Evolutionary conservation across 2,888 invertebrate genomes (phyloP).

Genomic region (Gari tellinella): DNA sequence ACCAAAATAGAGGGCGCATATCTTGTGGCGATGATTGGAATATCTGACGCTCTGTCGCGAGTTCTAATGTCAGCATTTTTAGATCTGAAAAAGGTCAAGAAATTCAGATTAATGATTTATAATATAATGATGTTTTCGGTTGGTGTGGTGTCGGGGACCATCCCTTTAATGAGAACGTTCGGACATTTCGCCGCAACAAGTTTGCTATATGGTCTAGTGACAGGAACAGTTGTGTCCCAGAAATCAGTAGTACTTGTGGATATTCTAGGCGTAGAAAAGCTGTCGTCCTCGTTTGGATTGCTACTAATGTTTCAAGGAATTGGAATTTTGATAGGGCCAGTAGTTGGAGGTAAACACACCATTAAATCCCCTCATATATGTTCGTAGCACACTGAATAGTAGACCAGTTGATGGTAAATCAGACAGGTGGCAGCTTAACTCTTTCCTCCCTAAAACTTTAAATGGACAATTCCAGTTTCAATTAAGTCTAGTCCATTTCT

Average conservation of each 20-base stretch:
- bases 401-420: no score
- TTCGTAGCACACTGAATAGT: no score
- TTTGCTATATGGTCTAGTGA: slow-evolving; percentile 69
- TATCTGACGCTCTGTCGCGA: slow-evolving; percentile 67
- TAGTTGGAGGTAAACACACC: slow-evolving; percentile 76
- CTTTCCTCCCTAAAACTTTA: no score
- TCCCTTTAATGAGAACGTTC: slow-evolving; percentile 64
- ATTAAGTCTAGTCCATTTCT: no score
- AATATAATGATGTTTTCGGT: slow-evolving; percentile 69
- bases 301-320: slow-evolving; percentile 74
- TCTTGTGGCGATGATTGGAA: slow-evolving; percentile 69
- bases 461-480: no score
- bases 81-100: slow-evolving; percentile 65
- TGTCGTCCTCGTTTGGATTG: slow-evolving; percentile 74
- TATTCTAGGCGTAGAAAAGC: slow-evolving; percentile 72
- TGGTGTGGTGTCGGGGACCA: slow-evolving; percentile 59
- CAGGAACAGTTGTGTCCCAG: slow-evolving; percentile 75
- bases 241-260: slow-evolving; percentile 78
- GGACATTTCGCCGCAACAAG: slow-evolving; percentile 55
- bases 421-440: no score
- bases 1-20: slow-evolving; percentile 66
- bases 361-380: no score
- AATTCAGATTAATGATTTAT: slow-evolving; percentile 67
- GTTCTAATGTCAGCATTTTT: slow-evolving; percentile 67
- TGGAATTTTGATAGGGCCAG: slow-evolving; percentile 72